Conservation (phyloP, 2,888 invertebrate genomes). For the Cremastinae sp. region DNA sequence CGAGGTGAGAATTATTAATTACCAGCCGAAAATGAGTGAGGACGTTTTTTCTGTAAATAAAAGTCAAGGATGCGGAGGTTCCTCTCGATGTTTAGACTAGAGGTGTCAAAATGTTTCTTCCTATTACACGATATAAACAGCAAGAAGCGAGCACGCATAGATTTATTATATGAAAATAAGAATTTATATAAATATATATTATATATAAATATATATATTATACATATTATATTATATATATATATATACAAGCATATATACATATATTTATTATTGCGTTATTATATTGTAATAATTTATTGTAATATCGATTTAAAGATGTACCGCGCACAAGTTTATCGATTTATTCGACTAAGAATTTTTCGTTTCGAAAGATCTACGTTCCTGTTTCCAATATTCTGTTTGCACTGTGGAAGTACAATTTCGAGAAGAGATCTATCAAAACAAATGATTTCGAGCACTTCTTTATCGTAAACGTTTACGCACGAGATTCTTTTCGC, state of each 20-base stretch:
- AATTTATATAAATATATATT: slow-evolving; percentile 60
- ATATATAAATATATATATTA: slow-evolving; percentile 63
- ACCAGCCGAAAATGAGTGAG: slow-evolving; percentile 10
- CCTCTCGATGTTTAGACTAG: slow-evolving; percentile 78
- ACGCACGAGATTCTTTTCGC: slow-evolving; percentile 30
- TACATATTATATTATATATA: slow-evolving; percentile 66
- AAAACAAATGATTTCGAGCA: no score
- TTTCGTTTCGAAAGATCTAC: slow-evolving; percentile 8
- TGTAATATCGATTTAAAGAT: slow-evolving; percentile 74
- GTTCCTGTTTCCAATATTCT: slow-evolving; percentile 26
- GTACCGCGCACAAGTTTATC: slow-evolving; percentile 66
- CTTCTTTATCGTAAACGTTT: neutral
- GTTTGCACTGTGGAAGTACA: neutral
- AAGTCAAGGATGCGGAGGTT: slow-evolving; percentile 56
- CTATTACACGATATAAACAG: slow-evolving; percentile 72
- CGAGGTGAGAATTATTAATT: slow-evolving; percentile 52
- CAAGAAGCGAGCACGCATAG: slow-evolving; percentile 63
- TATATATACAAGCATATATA: slow-evolving; percentile 64
- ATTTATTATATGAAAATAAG: slow-evolving; percentile 64
- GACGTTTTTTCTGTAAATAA: slow-evolving; percentile 37
- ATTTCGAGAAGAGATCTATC: neutral
- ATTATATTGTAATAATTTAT: slow-evolving; percentile 79
- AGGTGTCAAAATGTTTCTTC: slow-evolving; percentile 78
- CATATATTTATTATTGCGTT: slow-evolving; percentile 80
- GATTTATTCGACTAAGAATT: slow-evolving; percentile 30